phyloP scores from a whole-genome alignment of 2,797 vertebrate genomes.

The Pipistrellus nathusii region DNA sequence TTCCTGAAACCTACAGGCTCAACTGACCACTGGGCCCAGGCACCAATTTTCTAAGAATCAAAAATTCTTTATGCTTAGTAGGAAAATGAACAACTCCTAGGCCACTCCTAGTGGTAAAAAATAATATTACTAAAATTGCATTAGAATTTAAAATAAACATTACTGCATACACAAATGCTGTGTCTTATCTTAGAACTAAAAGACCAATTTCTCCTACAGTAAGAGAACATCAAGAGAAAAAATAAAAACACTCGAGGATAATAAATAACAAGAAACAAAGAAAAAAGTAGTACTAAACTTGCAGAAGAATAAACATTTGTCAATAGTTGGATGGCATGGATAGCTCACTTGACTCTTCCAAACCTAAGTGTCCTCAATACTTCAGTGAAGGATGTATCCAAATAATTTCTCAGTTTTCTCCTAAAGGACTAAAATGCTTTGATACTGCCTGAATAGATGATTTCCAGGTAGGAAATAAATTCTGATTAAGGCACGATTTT shows the following conservation, averaged over 20 bases:
- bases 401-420: not conserved
- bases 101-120: not conserved
- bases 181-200: not conserved
- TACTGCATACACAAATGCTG: not conserved
- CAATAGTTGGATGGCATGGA: not conserved
- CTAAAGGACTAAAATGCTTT: not conserved
- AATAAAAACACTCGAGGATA: not conserved
- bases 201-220: not conserved
- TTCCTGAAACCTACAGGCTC: not conserved
- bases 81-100: not conserved
- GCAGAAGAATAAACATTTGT: not conserved
- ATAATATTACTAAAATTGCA: not conserved
- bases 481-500: constrained; percentile 28
- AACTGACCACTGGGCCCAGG: not conserved
- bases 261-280: not conserved
- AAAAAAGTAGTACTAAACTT: not conserved
- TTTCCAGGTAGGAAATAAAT: constrained; percentile 45
- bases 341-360: not conserved
- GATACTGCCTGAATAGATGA: not conserved
- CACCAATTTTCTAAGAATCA: not conserved
- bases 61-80: not conserved
- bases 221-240: not conserved
- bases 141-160: not conserved
- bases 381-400: not conserved
- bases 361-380: not conserved